Evolutionary conservation across 2,888 invertebrate species (phyloP), one percentile per base, ranked within the genome.

Genomic region (Drosophila rubida): DNA sequence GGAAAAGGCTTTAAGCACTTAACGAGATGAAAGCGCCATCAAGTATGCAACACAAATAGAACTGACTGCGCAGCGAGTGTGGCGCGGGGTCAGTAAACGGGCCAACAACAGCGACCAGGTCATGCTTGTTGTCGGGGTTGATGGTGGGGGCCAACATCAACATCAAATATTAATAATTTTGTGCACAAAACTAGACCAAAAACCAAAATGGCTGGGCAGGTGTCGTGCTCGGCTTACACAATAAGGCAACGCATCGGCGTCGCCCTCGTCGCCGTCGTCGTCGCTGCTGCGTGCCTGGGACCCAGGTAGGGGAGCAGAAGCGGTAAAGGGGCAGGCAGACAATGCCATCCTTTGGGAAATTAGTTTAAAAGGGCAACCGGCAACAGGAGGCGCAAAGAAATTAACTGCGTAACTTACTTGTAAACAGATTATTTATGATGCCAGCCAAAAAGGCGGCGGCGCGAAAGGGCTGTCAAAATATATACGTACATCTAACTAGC

Each of bases 381-480:
- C 53, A 66, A 51, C 59, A 64, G 64, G 53, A 41, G 57, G 48
- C 30, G 57, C 65, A 60, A 69, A 69, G 71, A 75, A 88, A 83
- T 88, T 84, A 83, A 87, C 82, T 83, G 82, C 82, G 68, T 75
- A 87, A 83, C 78, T 87, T 87, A 87, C 85, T 83, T 83, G 89
- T 88, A 83, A 83, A 83, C 82, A 68, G 82, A 83, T 83, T 83
- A 83, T 83, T 83, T 83, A 83, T 83, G 89, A 83, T 84, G 72
- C 66, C 70, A 75, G 66, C 66, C 68, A 50, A 41, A 30, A 27
- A 16, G 13, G 22, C n/a, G 25, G 14, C 23, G 30, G 27, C 39
- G 58, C 50, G 51, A 69, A 78, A 62, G 62, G 70, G 69, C 57
- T 66, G 35, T 42, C 46, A 27, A 37, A 50, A 19, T 44, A 48